Evolutionary conservation across 2,797 vertebrate species (phyloP).

Genomic region (Delichon dasypus): DNA sequence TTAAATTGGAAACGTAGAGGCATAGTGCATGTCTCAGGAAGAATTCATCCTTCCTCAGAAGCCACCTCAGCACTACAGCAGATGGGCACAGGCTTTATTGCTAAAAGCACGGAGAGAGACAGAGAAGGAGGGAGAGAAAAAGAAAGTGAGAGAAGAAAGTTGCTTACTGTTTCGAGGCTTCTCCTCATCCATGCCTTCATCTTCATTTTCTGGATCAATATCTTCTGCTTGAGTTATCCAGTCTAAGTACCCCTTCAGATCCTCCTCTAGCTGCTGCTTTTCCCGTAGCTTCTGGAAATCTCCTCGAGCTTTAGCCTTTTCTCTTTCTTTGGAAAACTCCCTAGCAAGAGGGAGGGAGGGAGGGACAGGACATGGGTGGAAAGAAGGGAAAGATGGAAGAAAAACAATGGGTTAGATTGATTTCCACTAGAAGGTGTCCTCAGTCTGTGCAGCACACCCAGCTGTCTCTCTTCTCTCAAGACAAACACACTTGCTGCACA

Average conservation of each 20-base stretch:
- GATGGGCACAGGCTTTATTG: not conserved
- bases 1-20: not conserved
- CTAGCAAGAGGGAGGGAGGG: slow-evolving; percentile 73
- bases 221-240: slow-evolving; percentile 99
- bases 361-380: not conserved
- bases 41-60: not conserved
- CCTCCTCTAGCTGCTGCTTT: slow-evolving; percentile 97
- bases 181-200: slow-evolving; percentile 94
- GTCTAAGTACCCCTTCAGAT: slow-evolving; percentile 96
- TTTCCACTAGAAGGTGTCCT: not conserved
- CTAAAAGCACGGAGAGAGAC: not conserved
- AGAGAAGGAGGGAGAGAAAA: not conserved
- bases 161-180: slow-evolving; percentile 96
- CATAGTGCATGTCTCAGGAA: not conserved
- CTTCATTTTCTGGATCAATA: slow-evolving; percentile 98
- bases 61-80: not conserved
- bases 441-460: not conserved
- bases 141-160: slow-evolving; percentile 1
- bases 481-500: not conserved
- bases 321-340: slow-evolving; percentile 98
- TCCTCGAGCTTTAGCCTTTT: slow-evolving; percentile 96
- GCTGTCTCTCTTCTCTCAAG: not conserved
- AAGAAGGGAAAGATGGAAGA: slow-evolving; percentile 31
- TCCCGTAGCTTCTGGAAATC: slow-evolving; percentile 98
- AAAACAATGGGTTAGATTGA: slow-evolving; percentile 53